Evolutionary conservation across 2,888 invertebrate genomes (phyloP).

Genomic region (Drosophila sordidula): DNA sequence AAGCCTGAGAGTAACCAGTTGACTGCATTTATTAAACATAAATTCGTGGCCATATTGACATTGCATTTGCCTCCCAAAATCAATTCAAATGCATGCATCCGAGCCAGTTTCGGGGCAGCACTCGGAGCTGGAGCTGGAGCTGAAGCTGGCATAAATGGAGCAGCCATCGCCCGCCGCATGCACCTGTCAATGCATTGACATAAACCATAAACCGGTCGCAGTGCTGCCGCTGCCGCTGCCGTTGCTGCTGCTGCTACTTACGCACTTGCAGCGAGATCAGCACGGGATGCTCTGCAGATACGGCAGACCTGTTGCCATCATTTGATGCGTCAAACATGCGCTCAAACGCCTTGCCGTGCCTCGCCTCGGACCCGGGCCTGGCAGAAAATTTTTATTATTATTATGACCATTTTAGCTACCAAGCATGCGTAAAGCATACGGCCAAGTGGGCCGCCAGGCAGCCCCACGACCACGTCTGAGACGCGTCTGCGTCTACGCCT

Average conservation of each 20-base stretch:
- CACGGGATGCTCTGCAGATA: constrained; percentile 52
- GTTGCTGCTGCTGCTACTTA: constrained; percentile 64
- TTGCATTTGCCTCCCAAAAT: constrained; percentile 54
- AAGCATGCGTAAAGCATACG: constrained; percentile 73
- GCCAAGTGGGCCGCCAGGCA: constrained; percentile 58
- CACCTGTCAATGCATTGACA: constrained; percentile 81
- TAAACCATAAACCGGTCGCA: constrained; percentile 78
- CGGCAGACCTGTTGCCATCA: constrained; percentile 67
- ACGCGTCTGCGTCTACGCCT: constrained; percentile 46
- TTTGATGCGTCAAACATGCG: constrained; percentile 80
- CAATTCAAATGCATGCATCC: constrained; percentile 61
- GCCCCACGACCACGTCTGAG: constrained; percentile 44
- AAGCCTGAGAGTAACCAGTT: constrained; percentile 40
- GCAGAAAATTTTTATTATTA: constrained; percentile 79
- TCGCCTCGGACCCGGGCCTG: constrained; percentile 9
- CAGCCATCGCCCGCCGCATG: constrained; percentile 58
- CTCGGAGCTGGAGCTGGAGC: constrained; percentile 11
- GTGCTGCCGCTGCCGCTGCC: constrained; percentile 9
- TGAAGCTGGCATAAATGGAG: constrained; percentile 69
- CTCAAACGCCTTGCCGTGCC: constrained; percentile 67
- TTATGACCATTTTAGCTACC: constrained; percentile 80
- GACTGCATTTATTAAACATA: constrained; percentile 75
- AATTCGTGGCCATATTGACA: constrained; percentile 68
- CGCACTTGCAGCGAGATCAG: constrained; percentile 69
- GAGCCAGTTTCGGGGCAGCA: constrained; percentile 43